Base-by-base conservation (phyloP, 2,888 invertebrate genomes). In the Agrotis ipsilon region DNA sequence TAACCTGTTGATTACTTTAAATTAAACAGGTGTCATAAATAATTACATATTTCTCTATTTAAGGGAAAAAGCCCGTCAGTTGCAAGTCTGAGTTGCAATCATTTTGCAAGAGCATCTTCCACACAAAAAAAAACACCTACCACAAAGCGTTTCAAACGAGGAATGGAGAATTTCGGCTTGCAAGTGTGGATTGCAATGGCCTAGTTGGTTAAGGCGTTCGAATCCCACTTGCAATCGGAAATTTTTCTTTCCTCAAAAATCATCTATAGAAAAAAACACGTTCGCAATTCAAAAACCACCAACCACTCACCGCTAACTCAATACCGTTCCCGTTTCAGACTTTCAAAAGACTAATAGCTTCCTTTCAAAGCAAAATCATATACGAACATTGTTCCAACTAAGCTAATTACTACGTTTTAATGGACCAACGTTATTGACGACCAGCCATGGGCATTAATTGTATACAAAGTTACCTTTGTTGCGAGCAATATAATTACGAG, bases 401-500 rank as follows among this genome's bases (percentile, higher is more conserved):
- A 79, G 43, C 72, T 79, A 68, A 79, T 81, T 81, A 79, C 49
- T 24, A 18, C 45, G 5, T 54, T 48, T 59, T 80, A 69, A 81
- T 62, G 81, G 74, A 45, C 75, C 61, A 72, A 78, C 68, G 27
- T 62, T 80, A 79, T 73, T 55, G 61, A 72, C 43, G 82, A 71
- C 68, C 66, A 74, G 84, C 67, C 68, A 55, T 46, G 68, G 55
- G 32, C 73, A 74, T 74, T 79, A 73, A 81, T 89, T 89, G 89
- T 87, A 86, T 87, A 89, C 90, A 89, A 88, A 91, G 88, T 90
- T 87, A 92, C 91, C 83, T 92, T 93, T 91, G 90, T 91, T 77
- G 86, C 87, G 88, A 86, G 88, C 88, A 93, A 93, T 91, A 90
- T 91, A 91, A 94, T 94, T 94, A 94, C 85, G 83, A 81, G 75